Percentiles rank a stretch among this genome's conserved stretches.
Conservation (phyloP, 2,888 invertebrate species). For the Rhaphigaster nebulosa region DNA sequence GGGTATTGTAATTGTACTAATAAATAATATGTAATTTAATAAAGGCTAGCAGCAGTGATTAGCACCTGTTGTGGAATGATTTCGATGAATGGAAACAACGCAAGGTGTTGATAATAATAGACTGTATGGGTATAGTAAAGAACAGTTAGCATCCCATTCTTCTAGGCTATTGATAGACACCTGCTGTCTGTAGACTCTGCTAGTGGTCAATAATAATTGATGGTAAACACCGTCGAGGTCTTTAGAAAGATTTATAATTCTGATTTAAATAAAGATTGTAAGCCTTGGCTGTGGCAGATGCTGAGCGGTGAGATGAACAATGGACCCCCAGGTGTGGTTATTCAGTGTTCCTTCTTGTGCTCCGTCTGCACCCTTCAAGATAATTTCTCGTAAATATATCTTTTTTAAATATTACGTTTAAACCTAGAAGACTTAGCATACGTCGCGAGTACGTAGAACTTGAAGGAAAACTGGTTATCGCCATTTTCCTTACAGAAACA, state of each 20-base stretch:
- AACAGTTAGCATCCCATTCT: neutral
- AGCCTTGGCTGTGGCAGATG: neutral
- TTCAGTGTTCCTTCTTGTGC: too few relatives aligned
- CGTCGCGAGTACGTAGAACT: too few relatives aligned
- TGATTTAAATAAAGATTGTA: slow-evolving; percentile 20
- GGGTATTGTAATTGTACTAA: neutral
- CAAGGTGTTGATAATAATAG: neutral
- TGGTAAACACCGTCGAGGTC: neutral
- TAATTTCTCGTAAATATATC: too few relatives aligned
- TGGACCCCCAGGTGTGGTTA: neutral
- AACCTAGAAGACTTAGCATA: too few relatives aligned
- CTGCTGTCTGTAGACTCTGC: neutral
- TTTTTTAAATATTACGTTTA: too few relatives aligned
- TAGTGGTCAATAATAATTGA: neutral
- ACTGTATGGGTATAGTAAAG: neutral
- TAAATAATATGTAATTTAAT: neutral
- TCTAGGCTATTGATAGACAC: neutral
- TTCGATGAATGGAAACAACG: neutral
- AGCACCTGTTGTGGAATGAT: neutral
- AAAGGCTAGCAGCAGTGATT: neutral
- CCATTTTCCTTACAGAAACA: too few relatives aligned
- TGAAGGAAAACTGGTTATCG: too few relatives aligned
- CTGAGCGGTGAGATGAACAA: neutral
- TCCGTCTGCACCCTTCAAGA: neutral
- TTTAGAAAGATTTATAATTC: slow-evolving; percentile 36